Conservation (phyloP, 2,888 invertebrate genomes). For the Dysmachus trigonus region DNA sequence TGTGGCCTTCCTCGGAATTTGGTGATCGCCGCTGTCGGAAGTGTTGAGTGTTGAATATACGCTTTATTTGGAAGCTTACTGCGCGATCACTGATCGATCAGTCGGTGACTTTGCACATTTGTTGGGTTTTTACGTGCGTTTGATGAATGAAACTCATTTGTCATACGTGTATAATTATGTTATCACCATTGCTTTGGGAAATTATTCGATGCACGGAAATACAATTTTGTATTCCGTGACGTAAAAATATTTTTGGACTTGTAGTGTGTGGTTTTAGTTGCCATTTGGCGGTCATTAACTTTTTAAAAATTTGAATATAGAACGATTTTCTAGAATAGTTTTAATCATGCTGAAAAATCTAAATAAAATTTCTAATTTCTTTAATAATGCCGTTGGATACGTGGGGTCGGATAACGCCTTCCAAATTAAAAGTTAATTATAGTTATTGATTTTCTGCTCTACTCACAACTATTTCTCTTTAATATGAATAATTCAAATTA, state of each 20-base stretch:
- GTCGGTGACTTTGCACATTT: background rate
- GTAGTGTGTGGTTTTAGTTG: background rate
- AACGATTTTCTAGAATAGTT: background rate
- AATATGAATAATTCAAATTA: no score
- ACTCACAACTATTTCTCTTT: no score
- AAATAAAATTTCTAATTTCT: no score
- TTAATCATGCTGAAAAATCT: background rate
- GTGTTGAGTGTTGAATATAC: background rate
- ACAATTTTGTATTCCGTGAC: background rate
- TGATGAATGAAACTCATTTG: background rate
- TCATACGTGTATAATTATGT: background rate
- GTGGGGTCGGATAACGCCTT: no score
- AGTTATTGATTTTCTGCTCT: no score
- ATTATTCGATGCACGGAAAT: background rate
- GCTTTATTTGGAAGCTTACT: background rate
- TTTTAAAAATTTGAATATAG: background rate
- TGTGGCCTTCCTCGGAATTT: background rate
- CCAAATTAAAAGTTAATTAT: no score
- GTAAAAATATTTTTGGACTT: background rate
- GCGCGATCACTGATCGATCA: background rate
- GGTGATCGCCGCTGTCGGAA: background rate
- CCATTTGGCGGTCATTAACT: background rate
- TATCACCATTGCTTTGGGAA: background rate
- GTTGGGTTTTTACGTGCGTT: background rate
- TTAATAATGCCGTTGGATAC: no score